These are phyloP conservation scores for Amphiura filiformis DNA, from an alignment of 35 echinoderm and acorn worm species.

Conservation along the genomic window DNA sequence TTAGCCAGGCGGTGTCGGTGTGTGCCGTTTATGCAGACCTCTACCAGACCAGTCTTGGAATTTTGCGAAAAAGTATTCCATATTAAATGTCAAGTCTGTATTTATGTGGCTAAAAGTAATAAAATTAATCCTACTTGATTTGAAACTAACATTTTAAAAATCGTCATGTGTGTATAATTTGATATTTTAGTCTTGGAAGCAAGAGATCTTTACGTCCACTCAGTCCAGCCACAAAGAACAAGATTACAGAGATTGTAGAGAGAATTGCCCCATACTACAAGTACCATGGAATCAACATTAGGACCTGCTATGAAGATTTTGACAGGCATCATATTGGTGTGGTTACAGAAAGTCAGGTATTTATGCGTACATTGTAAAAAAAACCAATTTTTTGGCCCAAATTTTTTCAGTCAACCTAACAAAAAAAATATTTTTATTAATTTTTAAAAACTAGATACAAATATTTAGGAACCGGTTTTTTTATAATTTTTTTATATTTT, in stretches of 20 bases:
- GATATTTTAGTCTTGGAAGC: constrained; percentile 78
- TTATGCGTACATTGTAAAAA: background rate
- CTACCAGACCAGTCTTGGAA: too few relatives aligned
- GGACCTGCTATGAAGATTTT: constrained; percentile 89
- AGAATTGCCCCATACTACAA: constrained; percentile 91
- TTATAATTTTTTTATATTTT: too few relatives aligned
- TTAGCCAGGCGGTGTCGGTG: too few relatives aligned
- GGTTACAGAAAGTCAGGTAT: constrained; percentile 90
- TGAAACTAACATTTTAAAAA: too few relatives aligned
- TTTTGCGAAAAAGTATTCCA: too few relatives aligned
- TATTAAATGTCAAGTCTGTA: too few relatives aligned
- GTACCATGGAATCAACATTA: constrained; percentile 89
- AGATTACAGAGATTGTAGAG: constrained; percentile 38
- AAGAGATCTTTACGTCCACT: constrained; percentile 76
- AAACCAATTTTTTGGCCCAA: background rate
- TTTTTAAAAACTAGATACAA: too few relatives aligned
- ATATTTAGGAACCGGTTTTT: background rate
- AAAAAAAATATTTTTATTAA: background rate
- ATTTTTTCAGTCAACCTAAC: too few relatives aligned
- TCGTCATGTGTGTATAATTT: too few relatives aligned
- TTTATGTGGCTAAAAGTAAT: too few relatives aligned
- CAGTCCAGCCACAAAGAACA: constrained; percentile 59
- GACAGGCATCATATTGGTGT: constrained; percentile 93
- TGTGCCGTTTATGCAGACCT: too few relatives aligned
- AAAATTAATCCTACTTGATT: too few relatives aligned